Evolutionary conservation across 2,113 vertebrate genomes (phyloP), one percentile per base, ranked within the genome.

Genomic region (Cepphus grylle): DNA sequence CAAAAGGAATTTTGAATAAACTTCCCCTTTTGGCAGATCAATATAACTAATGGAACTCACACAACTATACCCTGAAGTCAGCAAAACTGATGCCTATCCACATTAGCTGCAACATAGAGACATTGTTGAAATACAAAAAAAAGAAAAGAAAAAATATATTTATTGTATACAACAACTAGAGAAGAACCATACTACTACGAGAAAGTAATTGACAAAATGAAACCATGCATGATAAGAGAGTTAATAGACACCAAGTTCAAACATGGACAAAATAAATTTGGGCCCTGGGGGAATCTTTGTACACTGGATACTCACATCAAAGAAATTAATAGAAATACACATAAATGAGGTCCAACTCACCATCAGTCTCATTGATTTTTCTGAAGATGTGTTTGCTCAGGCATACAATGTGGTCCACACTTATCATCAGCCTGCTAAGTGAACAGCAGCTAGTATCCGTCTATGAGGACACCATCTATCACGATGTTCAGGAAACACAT

Each of bases 191-290:
- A 26, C 10, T 74, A 47, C 42, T 65, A 29, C 0, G 4, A 74
- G 45, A 90, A 91, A 74, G 32, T 87, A 93, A 93, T 78, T 85
- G 66, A 52, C 20, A 85, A 90, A 95, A 59, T 45, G 32, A 87
- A 95, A 32, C 43, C n/a, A 34, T 88, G 81, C 81, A 76, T 80
- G 56, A 16, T 76, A 73, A 86, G 30, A 82, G 21, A 89, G 55
- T 84, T 93, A 87, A 94, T 63, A 32, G n/a, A 78, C 47, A 19
- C 22, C 65, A 82, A 76, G 26, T 79, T 87, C 81, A 79, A 66
- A 76, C 56, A n/a, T 21, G 52, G 36, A 63, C 15, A 82, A 94
- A 94, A 91, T 74, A 78, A 90, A 87, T 83, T 58, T 73, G 15
- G 10, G 15, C 25, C 56, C 30, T 66, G 9, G 47, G 70, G n/a